phyloP scores from a whole-genome alignment of 2,888 invertebrate genomes.

The Sepioteuthis lessoniana region DNA sequence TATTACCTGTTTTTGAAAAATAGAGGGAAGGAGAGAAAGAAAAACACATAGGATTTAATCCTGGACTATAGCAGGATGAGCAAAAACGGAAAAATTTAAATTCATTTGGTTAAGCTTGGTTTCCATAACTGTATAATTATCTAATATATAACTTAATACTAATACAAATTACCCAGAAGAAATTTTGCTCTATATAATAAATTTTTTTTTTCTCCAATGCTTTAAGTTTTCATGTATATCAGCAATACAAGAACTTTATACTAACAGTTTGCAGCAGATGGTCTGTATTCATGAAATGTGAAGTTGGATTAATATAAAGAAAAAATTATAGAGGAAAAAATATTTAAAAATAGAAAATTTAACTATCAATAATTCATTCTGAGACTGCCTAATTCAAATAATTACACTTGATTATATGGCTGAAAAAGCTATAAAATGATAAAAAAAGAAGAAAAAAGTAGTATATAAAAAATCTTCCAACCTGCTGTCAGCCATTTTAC shows the following conservation, averaged over 20 bases:
- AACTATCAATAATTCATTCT: background rate
- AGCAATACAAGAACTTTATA: background rate
- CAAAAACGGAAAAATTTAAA: no score
- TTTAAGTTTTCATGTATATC: no score
- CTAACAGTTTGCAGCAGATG: background rate
- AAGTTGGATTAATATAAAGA: background rate
- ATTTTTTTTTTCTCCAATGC: background rate
- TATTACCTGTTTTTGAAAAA: no score
- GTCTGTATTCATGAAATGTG: background rate
- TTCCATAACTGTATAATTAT: no score
- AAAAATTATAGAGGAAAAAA: background rate
- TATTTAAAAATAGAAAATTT: background rate
- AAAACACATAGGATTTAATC: no score
- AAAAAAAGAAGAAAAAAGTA: constrained; percentile 40
- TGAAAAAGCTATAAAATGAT: constrained; percentile 47
- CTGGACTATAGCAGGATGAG: no score
- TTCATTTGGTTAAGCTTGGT: no score
- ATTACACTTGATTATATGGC: constrained; percentile 1
- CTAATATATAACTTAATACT: no score
- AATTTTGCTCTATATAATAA: background rate
- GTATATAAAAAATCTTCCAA: constrained; percentile 49
- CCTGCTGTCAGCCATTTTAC: constrained; percentile 49
- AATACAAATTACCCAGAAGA: background rate
- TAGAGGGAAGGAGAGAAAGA: no score
- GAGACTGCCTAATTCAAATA: background rate